Conservation (phyloP, 2,888 invertebrate species). For the Epiblema foenella region DNA sequence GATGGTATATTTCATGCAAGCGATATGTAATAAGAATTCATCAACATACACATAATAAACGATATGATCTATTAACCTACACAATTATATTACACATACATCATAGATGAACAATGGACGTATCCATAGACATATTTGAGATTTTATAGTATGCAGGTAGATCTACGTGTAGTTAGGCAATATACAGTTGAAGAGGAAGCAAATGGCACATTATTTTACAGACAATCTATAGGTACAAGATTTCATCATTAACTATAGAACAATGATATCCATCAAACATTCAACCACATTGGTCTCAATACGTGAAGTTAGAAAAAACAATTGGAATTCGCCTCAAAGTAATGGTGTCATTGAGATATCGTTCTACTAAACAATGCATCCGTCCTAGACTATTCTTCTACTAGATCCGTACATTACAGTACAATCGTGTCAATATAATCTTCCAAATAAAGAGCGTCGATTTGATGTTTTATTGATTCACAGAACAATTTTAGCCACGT, state of each 20-base stretch:
- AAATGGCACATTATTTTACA: constrained; percentile 80
- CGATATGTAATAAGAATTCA: constrained; percentile 46
- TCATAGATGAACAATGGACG: constrained; percentile 64
- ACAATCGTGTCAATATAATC: constrained; percentile 68
- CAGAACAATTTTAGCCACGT: constrained; percentile 81
- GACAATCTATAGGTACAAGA: constrained; percentile 61
- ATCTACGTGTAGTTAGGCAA: constrained; percentile 59
- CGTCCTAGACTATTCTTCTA: constrained; percentile 54
- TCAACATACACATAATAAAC: constrained; percentile 45
- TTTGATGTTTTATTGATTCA: constrained; percentile 47
- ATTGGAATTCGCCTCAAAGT: constrained; percentile 20
- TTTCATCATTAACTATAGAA: constrained; percentile 59
- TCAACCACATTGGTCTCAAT: constrained; percentile 63
- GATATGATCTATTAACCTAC: constrained; percentile 59
- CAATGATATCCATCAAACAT: constrained; percentile 55
- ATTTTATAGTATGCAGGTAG: constrained; percentile 55
- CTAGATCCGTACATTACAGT: constrained; percentile 70
- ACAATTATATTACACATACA: constrained; percentile 63
- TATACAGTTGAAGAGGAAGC: constrained; percentile 75
- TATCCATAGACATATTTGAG: constrained; percentile 62
- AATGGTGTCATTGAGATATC: constrained; percentile 3
- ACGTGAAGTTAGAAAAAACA: constrained; percentile 50
- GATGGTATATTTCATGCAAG: constrained; percentile 45
- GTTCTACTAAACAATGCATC: constrained; percentile 9
- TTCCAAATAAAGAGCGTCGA: constrained; percentile 37